Evolutionary conservation across 2,797 vertebrate species (phyloP).

Genomic region (Gouania willdenowi): DNA sequence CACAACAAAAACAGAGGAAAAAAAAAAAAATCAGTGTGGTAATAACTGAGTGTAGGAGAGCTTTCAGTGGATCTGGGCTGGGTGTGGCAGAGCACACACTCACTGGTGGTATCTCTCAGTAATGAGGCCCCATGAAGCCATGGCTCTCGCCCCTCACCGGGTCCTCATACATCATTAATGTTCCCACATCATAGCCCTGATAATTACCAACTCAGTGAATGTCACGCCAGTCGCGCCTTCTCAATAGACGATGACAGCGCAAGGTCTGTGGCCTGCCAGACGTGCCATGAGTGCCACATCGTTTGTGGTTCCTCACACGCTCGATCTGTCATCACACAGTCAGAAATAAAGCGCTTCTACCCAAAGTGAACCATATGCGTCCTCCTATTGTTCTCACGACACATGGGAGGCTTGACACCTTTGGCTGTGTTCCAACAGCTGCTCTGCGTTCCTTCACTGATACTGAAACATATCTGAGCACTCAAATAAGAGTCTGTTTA

Average conservation of each 20-base stretch:
- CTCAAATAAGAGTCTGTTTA: constrained; percentile 5
- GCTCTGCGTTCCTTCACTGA: constrained; percentile 4
- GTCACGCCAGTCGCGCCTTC: constrained; percentile 69
- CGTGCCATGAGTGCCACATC: constrained; percentile 19
- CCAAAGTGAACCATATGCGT: constrained; percentile 50
- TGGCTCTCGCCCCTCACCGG: constrained; percentile 61
- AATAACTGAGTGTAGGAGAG: constrained; percentile 23
- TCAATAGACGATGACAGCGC: constrained; percentile 61
- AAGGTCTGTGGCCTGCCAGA: constrained; percentile 61
- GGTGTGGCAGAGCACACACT: constrained; percentile 40
- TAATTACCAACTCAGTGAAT: constrained; percentile 78
- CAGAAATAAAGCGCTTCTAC: constrained; percentile 32
- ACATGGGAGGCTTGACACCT: constrained; percentile 25
- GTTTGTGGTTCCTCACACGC: constrained; percentile 8
- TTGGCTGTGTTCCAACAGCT: constrained; percentile 36
- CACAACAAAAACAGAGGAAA: constrained; percentile 15
- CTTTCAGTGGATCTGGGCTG: constrained; percentile 15
- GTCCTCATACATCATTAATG: constrained; percentile 81
- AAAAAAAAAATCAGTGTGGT: background rate
- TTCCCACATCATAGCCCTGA: constrained; percentile 76
- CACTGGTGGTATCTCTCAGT: constrained; percentile 49
- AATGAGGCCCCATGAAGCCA: constrained; percentile 72
- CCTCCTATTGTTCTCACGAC: constrained; percentile 41
- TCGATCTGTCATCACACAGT: background rate
- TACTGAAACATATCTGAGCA: background rate